Conservation (phyloP, 2,113 vertebrate species). For the Phycodurus eques region DNA sequence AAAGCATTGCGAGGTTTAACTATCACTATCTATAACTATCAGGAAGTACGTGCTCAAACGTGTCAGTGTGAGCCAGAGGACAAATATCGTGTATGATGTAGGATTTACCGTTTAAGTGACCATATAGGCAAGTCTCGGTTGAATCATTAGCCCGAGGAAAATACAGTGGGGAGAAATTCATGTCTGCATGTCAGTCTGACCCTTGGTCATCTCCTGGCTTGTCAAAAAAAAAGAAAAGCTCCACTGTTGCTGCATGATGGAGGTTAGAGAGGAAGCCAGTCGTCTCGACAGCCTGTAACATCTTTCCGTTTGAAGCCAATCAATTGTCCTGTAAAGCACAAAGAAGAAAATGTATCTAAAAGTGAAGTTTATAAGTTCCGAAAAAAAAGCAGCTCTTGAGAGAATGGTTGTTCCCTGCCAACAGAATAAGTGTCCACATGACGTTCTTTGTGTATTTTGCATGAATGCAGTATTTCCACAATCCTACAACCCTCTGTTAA, state of each 20-base stretch:
- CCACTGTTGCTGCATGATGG: constrained; percentile 62
- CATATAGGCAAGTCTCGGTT: constrained; percentile 32
- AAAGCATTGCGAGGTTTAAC: not conserved
- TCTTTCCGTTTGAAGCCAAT: constrained; percentile 6
- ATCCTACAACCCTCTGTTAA: constrained; percentile 71
- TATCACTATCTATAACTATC: constrained; percentile 52
- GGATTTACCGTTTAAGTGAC: not conserved
- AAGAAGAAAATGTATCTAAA: not conserved
- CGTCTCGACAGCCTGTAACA: constrained; percentile 47
- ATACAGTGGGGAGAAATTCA: constrained; percentile 70
- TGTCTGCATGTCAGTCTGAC: constrained; percentile 64
- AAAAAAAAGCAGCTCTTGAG: constrained; percentile 35
- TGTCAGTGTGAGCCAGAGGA: too few species aligned
- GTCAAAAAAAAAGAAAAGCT: constrained; percentile 59
- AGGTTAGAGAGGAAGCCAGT: constrained; percentile 41
- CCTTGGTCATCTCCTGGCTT: constrained; percentile 50
- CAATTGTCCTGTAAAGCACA: not conserved
- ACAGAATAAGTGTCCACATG: constrained; percentile 68
- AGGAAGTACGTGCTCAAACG: constrained; percentile 46
- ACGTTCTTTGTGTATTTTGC: constrained; percentile 62
- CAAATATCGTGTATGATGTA: not conserved
- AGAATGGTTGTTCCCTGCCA: constrained; percentile 43
- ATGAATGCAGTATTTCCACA: constrained; percentile 69
- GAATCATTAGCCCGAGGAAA: constrained; percentile 74
- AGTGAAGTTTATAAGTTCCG: not conserved